These are phyloP conservation scores for Acanthis flammea DNA, from an alignment of 2,797 vertebrate genomes.

Conservation along the genomic window DNA sequence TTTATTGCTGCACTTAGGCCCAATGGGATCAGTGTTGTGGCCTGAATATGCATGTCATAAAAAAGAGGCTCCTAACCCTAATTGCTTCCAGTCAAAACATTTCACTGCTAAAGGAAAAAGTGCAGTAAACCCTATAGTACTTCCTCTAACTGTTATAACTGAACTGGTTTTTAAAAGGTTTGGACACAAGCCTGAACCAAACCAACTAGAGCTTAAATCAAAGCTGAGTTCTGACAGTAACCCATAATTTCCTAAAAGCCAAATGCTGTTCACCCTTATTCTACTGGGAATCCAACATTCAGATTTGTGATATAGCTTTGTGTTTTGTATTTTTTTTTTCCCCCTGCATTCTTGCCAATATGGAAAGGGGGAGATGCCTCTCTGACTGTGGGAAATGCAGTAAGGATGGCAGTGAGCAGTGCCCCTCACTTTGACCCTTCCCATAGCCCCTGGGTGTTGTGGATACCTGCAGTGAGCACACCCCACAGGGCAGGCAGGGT, in stretches of 20 bases:
- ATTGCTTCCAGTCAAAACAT: slow-evolving; percentile 1
- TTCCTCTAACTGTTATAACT: not conserved
- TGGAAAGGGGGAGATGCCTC: not conserved
- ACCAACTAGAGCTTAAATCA: not conserved
- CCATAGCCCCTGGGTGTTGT: not conserved
- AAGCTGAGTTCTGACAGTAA: not conserved
- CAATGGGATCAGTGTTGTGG: not conserved
- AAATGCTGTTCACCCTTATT: not conserved
- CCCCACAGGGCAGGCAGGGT: accelerated
- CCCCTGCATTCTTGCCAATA: accelerated
- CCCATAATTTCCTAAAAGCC: not conserved
- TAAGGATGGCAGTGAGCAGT: accelerated
- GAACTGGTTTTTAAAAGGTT: not conserved
- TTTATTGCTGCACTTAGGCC: not conserved
- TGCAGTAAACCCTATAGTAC: not conserved
- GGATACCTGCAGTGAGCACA: not conserved
- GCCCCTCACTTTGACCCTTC: not conserved
- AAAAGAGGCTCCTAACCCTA: not conserved
- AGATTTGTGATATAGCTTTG: not conserved
- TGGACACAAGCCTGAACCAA: not conserved
- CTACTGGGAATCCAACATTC: not conserved
- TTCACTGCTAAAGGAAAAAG: not conserved
- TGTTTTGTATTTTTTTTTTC: not conserved
- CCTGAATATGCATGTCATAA: not conserved
- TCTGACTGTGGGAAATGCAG: not conserved